Conservation (phyloP, 2,888 invertebrate species). For the Morpho achilles region DNA sequence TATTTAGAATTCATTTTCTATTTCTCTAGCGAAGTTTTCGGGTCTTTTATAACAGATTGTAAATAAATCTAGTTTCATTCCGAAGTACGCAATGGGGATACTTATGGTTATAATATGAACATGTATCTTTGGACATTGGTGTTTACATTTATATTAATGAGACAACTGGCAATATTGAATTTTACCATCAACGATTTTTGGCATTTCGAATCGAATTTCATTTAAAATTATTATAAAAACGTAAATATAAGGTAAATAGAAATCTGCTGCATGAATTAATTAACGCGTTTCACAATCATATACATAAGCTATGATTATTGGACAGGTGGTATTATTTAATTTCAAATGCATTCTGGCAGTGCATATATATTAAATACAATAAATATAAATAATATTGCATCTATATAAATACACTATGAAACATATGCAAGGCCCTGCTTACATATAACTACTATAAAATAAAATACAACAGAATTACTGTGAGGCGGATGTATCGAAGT, state of each 20-base stretch:
- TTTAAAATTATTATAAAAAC: constrained; percentile 25
- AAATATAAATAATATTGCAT: constrained; percentile 26
- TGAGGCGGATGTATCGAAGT: constrained; percentile 29
- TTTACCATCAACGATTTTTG: constrained; percentile 4
- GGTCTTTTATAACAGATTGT: no score
- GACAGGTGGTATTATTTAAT: constrained; percentile 25
- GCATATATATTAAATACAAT: constrained; percentile 30
- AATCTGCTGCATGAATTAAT: constrained; percentile 22
- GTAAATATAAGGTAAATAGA: constrained; percentile 27
- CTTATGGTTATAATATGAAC: no score
- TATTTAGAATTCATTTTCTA: no score
- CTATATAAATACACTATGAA: constrained; percentile 3
- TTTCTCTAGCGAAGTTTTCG: no score
- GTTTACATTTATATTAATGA: background rate
- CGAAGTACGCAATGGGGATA: no score
- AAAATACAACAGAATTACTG: constrained; percentile 4
- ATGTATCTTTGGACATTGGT: no score
- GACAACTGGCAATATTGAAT: no score
- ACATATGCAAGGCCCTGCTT: constrained; percentile 60
- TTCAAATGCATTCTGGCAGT: constrained; percentile 67
- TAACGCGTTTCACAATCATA: constrained; percentile 11
- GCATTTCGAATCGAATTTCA: constrained; percentile 19
- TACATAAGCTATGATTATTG: constrained; percentile 15
- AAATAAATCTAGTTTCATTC: no score
- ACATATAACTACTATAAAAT: constrained; percentile 32